Evolutionary conservation across 2,888 invertebrate species (phyloP).

Genomic region (Aquatica leii): DNA sequence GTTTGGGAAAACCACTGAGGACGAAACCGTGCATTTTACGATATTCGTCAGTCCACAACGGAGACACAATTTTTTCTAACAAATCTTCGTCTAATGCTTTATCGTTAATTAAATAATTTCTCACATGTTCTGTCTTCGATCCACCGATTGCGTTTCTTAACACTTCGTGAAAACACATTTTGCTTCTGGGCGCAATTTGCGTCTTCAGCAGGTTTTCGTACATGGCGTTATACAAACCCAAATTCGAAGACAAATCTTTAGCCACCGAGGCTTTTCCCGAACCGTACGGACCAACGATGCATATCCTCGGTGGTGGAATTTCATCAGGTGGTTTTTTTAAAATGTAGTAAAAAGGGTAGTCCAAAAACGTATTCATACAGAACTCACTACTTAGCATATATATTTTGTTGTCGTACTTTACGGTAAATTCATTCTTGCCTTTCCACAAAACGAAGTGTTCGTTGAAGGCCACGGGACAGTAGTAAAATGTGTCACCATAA

Average conservation of each 20-base stretch:
- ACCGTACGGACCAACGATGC: conserved; percentile 66
- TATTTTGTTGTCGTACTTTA: conserved; percentile 64
- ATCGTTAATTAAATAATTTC: conserved; percentile 64
- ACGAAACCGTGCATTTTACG: conserved; percentile 64
- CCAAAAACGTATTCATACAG: conserved; percentile 63
- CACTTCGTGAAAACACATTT: conserved; percentile 31
- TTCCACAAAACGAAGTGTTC: conserved; percentile 66
- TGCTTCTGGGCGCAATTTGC: conserved; percentile 25
- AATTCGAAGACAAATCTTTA: conserved; percentile 63
- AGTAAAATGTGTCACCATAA: conserved; percentile 67
- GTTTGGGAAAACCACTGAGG: conserved; percentile 70
- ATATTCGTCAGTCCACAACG: conserved; percentile 64
- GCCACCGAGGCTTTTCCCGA: conserved; percentile 66
- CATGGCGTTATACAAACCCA: conserved; percentile 65
- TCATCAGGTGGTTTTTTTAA: conserved; percentile 59
- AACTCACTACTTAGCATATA: conserved; percentile 65
- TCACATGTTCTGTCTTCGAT: conserved; percentile 26
- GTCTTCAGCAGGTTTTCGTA: conserved; percentile 55
- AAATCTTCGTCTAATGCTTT: conserved; percentile 60
- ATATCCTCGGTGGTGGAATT: conserved; percentile 66
- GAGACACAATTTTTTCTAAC: conserved; percentile 56
- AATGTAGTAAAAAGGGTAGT: conserved; percentile 63
- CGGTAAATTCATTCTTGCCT: conserved; percentile 66
- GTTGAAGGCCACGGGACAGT: conserved; percentile 69
- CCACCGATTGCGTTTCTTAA: conserved; percentile 24